Conservation (phyloP, 2,797 vertebrate genomes). For the Botia kubotai region DNA sequence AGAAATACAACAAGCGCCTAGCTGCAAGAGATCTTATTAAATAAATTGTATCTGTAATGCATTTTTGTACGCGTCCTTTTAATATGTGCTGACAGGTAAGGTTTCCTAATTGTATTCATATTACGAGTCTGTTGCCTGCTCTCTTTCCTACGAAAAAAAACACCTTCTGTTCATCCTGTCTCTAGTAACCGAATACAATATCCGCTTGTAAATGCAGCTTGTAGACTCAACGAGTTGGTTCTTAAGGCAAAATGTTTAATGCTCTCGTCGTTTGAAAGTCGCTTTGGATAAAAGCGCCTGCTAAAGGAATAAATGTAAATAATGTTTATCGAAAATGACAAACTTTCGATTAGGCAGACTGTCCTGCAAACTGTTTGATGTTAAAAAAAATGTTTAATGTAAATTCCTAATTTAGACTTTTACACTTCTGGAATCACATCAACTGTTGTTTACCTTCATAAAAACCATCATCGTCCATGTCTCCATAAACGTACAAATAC, state of each 20-base stretch:
- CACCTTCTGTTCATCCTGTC: too few relatives aligned
- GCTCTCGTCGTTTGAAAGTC: too few relatives aligned
- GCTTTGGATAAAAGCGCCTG: too few relatives aligned
- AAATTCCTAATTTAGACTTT: neutral
- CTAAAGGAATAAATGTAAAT: too few relatives aligned
- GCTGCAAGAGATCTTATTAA: constrained; percentile 21
- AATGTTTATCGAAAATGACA: neutral
- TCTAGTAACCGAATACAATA: too few relatives aligned
- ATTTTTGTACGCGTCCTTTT: neutral
- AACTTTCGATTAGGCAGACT: neutral
- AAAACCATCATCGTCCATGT: constrained; percentile 98
- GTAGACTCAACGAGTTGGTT: too few relatives aligned
- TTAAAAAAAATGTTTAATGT: neutral
- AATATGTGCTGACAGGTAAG: neutral
- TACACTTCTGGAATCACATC: neutral
- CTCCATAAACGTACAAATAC: constrained; percentile 96
- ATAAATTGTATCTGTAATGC: constrained; percentile 5
- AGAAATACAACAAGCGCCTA: constrained; percentile 3
- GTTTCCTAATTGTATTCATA: neutral
- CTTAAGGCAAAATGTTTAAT: too few relatives aligned
- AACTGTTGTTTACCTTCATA: constrained; percentile 86
- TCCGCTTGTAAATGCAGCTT: too few relatives aligned
- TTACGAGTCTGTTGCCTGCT: neutral
- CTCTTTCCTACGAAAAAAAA: neutral
- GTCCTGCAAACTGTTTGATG: neutral